phyloP scores from a whole-genome alignment of 2,113 vertebrate genomes.

The Heterotis niloticus region DNA sequence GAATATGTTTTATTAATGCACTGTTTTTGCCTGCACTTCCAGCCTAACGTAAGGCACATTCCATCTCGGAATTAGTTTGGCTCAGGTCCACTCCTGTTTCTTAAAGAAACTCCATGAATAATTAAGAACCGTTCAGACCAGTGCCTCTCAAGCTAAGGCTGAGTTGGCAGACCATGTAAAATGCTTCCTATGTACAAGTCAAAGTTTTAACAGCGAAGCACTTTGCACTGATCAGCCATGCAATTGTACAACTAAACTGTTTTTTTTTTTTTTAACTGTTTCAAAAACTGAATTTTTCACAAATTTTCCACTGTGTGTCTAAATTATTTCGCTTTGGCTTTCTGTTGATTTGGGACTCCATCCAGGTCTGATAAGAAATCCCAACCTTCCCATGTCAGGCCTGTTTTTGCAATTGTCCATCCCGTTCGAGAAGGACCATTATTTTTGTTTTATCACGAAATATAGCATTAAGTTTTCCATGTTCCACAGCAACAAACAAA shows the following conservation, averaged over 20 bases:
- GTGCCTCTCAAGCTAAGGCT: not conserved
- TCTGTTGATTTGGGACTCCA: constrained; percentile 3
- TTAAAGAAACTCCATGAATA: not conserved
- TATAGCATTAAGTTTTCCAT: not conserved
- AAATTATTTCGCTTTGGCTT: constrained; percentile 24
- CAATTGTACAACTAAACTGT: not conserved
- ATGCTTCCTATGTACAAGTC: not conserved
- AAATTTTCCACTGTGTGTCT: not conserved
- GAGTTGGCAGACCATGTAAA: not conserved
- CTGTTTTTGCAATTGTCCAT: not conserved
- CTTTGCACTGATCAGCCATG: not conserved
- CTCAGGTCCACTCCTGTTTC: not conserved
- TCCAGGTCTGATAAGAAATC: not conserved
- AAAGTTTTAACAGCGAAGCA: too few relatives aligned
- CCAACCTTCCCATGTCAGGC: not conserved
- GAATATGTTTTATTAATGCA: not conserved
- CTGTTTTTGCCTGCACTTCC: not conserved
- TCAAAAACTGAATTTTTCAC: not conserved
- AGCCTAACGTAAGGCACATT: not conserved
- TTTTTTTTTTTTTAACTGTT: not conserved
- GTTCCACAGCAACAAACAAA: too few relatives aligned
- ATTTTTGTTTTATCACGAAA: not conserved
- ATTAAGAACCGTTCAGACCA: not conserved
- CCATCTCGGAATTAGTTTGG: not conserved
- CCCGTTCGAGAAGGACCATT: not conserved